Conservation (phyloP, 2,797 vertebrate species). For the Pampus argenteus region DNA sequence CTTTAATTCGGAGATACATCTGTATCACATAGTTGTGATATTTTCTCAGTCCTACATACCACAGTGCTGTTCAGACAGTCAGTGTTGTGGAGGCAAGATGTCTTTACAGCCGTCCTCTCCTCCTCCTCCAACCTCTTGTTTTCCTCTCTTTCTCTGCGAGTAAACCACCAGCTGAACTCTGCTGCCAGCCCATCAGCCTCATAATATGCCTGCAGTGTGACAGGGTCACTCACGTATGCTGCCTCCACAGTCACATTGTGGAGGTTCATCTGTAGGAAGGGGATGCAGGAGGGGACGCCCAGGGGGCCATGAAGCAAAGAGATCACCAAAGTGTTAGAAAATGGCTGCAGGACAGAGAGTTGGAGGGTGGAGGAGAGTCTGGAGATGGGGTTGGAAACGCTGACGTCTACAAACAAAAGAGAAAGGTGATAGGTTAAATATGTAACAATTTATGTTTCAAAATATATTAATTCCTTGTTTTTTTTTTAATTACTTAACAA, state of each 20-base stretch:
- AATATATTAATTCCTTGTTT: neutral
- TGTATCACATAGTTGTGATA: neutral
- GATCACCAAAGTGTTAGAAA: constrained; percentile 36
- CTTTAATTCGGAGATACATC: neutral
- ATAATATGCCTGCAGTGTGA: constrained; percentile 50
- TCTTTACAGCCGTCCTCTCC: constrained; percentile 9
- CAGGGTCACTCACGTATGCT: constrained; percentile 42
- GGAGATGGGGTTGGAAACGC: constrained; percentile 62
- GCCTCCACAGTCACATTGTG: constrained; percentile 17
- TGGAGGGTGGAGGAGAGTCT: constrained; percentile 49
- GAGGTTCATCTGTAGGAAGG: constrained; percentile 31
- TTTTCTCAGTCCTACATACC: constrained; percentile 46
- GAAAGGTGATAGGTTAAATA: neutral
- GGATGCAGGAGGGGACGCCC: constrained; percentile 46
- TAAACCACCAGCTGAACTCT: constrained; percentile 56
- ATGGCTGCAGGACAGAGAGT: constrained; percentile 38
- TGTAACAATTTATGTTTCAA: neutral
- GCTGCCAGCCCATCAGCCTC: constrained; percentile 25
- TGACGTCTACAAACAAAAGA: constrained; percentile 55
- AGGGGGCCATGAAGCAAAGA: constrained; percentile 50
- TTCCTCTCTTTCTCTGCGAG: constrained; percentile 22
- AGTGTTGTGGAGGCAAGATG: neutral
- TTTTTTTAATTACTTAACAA: neutral
- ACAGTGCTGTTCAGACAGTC: constrained; percentile 50
- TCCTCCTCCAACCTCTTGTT: constrained; percentile 4